Evolutionary conservation across 2,113 vertebrate species (phyloP).

Genomic region (Spea multiplicata): DNA sequence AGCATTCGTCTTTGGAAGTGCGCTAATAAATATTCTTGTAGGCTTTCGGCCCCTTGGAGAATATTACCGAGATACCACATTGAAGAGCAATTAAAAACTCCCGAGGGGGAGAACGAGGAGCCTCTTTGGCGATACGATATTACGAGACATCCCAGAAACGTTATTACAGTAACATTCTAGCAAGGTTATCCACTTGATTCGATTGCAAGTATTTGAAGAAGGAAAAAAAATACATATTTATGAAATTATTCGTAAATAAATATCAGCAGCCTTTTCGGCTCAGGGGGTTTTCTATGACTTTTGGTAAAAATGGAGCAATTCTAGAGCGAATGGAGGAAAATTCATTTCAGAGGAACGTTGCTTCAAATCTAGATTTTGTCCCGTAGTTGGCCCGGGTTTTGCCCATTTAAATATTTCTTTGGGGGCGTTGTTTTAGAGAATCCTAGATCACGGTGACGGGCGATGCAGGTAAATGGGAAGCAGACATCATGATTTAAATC

Average conservation of each 20-base stretch:
- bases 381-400: too few relatives aligned
- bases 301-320: too few relatives aligned
- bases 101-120: background rate
- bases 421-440: too few relatives aligned
- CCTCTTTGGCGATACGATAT: background rate
- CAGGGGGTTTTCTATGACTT: too few relatives aligned
- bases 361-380: too few relatives aligned
- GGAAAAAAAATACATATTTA: background rate
- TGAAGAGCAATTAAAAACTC: constrained; percentile 37
- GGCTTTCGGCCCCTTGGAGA: constrained; percentile 32
- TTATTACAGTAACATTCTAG: constrained; percentile 30
- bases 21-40: constrained; percentile 40
- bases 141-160: constrained; percentile 1
- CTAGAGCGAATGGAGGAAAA: too few relatives aligned
- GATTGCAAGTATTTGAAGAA: background rate
- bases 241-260: background rate
- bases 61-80: constrained; percentile 27
- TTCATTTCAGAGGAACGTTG: too few relatives aligned
- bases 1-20: constrained; percentile 29
- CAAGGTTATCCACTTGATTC: constrained; percentile 7
- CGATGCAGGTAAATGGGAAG: too few relatives aligned
- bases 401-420: too few relatives aligned
- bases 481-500: too few relatives aligned
- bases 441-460: too few relatives aligned
- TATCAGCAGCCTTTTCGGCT: too few relatives aligned